Percentiles rank a stretch among this genome's conserved stretches.
These are phyloP conservation scores for Charina bottae DNA, from an alignment of 2,113 vertebrate species.

Conservation along the genomic window DNA sequence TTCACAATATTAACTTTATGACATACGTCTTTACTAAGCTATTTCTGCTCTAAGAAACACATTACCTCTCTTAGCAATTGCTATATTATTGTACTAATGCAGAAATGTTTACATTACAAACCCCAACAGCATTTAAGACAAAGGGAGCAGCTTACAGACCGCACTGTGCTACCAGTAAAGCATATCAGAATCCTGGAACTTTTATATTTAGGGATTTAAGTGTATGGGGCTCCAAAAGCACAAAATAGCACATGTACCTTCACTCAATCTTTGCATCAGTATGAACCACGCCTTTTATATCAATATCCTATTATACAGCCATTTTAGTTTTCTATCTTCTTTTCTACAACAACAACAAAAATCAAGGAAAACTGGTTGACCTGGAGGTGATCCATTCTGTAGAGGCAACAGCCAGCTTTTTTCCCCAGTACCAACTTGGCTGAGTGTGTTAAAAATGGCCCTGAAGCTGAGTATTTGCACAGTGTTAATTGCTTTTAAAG, in stretches of 20 bases:
- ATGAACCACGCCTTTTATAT: neutral
- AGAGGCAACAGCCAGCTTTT: neutral
- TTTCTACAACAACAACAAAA: neutral
- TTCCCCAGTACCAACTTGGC: neutral
- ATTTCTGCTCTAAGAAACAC: neutral
- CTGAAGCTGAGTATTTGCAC: neutral
- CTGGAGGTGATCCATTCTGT: neutral
- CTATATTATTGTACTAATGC: neutral
- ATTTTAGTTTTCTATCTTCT: neutral
- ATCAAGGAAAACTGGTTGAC: neutral
- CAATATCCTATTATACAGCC: neutral
- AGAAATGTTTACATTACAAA: neutral
- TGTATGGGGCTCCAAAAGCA: neutral
- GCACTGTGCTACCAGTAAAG: too few species aligned
- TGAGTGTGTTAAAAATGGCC: neutral
- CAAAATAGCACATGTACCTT: neutral
- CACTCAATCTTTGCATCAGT: neutral
- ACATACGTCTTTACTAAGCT: neutral
- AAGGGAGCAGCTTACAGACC: neutral
- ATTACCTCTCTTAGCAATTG: neutral
- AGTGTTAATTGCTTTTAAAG: neutral
- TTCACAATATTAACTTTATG: constrained; percentile 28
- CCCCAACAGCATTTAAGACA: neutral
- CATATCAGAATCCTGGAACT: neutral
- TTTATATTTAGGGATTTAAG: neutral